Conservation (phyloP, 1,140 invertebrate species). For the Akabosia matsudoensis region DNA sequence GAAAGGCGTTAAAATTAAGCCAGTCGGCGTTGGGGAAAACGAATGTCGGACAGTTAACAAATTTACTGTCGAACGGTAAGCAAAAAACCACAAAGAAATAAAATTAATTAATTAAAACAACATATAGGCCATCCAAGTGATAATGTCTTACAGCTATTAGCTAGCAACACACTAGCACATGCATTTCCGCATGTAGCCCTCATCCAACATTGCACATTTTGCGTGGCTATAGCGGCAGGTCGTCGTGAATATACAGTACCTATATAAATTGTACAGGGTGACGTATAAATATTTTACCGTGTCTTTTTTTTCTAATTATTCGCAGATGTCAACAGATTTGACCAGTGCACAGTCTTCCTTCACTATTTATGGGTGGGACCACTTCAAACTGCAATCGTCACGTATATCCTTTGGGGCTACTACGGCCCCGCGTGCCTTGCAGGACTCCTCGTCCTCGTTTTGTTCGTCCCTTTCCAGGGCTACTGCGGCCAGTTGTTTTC, state of each 20-base stretch:
- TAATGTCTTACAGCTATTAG: too few relatives aligned
- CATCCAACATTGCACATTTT: too few relatives aligned
- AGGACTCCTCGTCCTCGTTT: conserved; percentile 55
- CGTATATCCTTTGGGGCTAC: conserved; percentile 55
- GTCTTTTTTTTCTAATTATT: conserved; percentile 2
- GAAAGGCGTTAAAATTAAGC: conserved; percentile 45
- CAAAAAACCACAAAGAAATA: not conserved
- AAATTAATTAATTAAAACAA: too few relatives aligned
- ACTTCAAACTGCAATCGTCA: conserved; percentile 53
- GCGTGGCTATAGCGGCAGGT: too few relatives aligned
- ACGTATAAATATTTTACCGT: not conserved
- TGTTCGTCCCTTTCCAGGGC: conserved; percentile 58
- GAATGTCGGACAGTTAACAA: conserved; percentile 61
- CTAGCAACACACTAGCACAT: too few relatives aligned
- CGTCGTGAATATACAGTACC: too few relatives aligned
- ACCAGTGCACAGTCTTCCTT: conserved; percentile 52
- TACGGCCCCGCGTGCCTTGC: conserved; percentile 55
- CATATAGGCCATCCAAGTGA: too few relatives aligned
- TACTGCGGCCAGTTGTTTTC: conserved; percentile 53
- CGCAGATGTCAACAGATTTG: conserved; percentile 23
- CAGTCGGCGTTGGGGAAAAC: conserved; percentile 54
- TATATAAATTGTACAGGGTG: too few relatives aligned
- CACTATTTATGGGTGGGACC: conserved; percentile 58
- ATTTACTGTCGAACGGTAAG: conserved; percentile 60
- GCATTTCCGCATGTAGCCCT: too few relatives aligned